Conservation (phyloP, 2,888 invertebrate species). For the Nomada lathburiana region DNA sequence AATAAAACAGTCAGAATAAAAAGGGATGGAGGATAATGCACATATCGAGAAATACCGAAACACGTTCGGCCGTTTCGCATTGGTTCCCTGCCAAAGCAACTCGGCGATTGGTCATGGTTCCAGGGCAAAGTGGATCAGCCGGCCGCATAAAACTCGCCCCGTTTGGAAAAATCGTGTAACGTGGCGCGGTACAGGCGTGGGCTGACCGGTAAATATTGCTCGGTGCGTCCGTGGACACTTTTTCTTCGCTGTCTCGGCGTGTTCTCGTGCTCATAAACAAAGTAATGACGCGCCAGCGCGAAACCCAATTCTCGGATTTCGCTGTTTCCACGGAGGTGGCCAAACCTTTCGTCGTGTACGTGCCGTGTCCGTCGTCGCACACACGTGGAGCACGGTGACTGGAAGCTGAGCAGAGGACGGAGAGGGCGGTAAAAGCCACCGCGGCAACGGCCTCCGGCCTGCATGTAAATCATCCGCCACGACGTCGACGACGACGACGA, state of each 20-base stretch:
- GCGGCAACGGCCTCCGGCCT: conserved; percentile 56
- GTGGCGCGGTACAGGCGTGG: conserved; percentile 18
- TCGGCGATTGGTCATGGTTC: conserved; percentile 65
- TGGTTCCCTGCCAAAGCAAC: conserved; percentile 71
- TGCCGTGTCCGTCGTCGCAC: neutral
- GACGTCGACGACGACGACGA: conserved; percentile 58
- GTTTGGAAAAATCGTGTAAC: conserved; percentile 63
- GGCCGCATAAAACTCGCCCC: conserved; percentile 63
- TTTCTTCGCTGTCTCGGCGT: conserved; percentile 77
- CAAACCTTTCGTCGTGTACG: neutral
- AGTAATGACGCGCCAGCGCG: conserved; percentile 77
- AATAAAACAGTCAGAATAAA: neutral
- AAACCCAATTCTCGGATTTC: conserved; percentile 72
- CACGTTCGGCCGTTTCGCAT: conserved; percentile 39
- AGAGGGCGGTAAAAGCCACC: conserved; percentile 66
- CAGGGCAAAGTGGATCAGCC: conserved; percentile 70
- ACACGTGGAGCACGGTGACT: neutral
- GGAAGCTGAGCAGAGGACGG: conserved; percentile 5
- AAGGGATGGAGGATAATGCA: neutral
- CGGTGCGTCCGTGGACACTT: conserved; percentile 68
- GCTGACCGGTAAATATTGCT: conserved; percentile 74
- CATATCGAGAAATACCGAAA: conserved; percentile 7
- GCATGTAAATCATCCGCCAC: conserved; percentile 69
- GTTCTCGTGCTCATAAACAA: conserved; percentile 79
- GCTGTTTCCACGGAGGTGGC: conserved; percentile 23